Base-by-base conservation (phyloP, 2,888 invertebrate genomes). In the Sylvicola fuscatus region DNA sequence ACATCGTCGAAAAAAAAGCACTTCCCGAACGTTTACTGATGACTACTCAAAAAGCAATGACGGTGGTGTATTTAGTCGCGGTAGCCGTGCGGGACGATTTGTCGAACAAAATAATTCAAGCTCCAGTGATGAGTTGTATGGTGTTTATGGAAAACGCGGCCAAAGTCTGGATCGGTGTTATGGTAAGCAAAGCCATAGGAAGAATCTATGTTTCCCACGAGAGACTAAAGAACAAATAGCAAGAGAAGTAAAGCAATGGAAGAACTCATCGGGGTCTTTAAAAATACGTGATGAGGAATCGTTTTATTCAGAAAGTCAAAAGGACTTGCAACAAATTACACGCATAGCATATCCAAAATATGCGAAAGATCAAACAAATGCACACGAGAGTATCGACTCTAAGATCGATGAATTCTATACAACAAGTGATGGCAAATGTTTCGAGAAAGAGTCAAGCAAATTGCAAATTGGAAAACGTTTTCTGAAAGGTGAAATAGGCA, bases 401-500 rank as follows among this genome's bases (percentile, higher is more conserved):
- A 14, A 14, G 3, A 10, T 14, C 10, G 10, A 32, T 10, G 14
- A 12, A 12, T 39, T 38, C 3, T 44, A 42, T 10, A 43, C 44
- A 2, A 39, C 42, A 2, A 42, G 41, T 28, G 35, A 39, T 28
- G 45, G 44, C 8, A 44, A 45, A 21, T 37, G 44, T 1, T 39
- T 37, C 2, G 41, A 42, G 3, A 44, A 46, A 28, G 45, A 47
- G 39, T 27, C 35, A 10, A 42, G 43, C 0, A 56, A 53, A 42
- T 46, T 58, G 43, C 57, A 57, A 38, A 56, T 58, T 37, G 58
- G 58, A 1, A 49, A 56, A 12, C 51, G 56, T 5, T 52, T 59
- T 26, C 43, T 59, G 2, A 52, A 52, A 27, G 58, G 58, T 1
- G 58, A 59, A 44, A 59, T 59, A 16, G 58, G 58, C 37, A 59